Evolutionary conservation across 2,888 invertebrate species (phyloP).

Genomic region (Nomada fabriciana): DNA sequence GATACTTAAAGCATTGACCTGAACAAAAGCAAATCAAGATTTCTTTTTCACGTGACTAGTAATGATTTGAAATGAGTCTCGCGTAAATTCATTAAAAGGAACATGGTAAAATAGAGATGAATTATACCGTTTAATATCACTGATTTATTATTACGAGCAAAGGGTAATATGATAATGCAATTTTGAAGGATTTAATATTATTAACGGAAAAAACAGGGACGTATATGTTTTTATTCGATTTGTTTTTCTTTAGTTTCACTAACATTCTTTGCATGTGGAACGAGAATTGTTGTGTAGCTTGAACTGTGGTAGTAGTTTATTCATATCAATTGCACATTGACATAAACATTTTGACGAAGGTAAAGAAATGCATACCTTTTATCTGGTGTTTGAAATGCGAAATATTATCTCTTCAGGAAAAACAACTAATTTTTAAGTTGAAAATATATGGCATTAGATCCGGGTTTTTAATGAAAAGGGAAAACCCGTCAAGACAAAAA

Average conservation of each 20-base stretch:
- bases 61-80: conserved; percentile 2
- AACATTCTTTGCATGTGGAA: conserved; percentile 47
- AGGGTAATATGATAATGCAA: not conserved
- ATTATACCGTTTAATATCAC: not conserved
- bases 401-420: conserved; percentile 49
- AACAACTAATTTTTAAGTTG: conserved; percentile 42
- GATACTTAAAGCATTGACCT: conserved; percentile 26
- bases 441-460: conserved; percentile 71
- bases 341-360: conserved; percentile 31
- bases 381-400: conserved; percentile 37
- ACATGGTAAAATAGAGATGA: not conserved
- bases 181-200: conserved; percentile 22
- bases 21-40: not conserved
- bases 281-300: conserved; percentile 59
- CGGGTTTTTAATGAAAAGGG: conserved; percentile 57
- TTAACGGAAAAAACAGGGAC: conserved; percentile 17
- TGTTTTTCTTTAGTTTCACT: conserved; percentile 45
- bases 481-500: conserved; percentile 69
- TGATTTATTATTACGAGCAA: conserved; percentile 33
- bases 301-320: conserved; percentile 58
- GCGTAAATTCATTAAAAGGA: conserved; percentile 11
- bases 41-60: conserved; percentile 24
- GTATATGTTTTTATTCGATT: conserved; percentile 41
- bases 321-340: conserved; percentile 50
- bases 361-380: conserved; percentile 36